These are phyloP conservation scores for Oreochromis tanganicae DNA, from an alignment of 2,113 vertebrate species.

Conservation along the genomic window DNA sequence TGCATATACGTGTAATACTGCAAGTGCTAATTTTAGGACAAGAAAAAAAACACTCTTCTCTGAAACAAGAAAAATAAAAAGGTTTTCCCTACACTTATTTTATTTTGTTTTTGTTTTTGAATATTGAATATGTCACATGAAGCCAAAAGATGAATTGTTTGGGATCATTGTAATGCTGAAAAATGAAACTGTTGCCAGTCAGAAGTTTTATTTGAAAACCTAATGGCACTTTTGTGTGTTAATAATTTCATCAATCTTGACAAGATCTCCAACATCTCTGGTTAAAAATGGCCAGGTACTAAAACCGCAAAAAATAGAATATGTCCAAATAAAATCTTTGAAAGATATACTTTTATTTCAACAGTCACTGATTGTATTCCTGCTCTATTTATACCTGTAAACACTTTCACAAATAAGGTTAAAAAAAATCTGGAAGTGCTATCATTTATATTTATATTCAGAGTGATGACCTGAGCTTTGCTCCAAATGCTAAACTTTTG, in stretches of 20 bases:
- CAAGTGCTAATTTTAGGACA: not conserved
- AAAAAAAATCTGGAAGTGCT: not conserved
- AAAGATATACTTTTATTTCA: not conserved
- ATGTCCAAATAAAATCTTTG: not conserved
- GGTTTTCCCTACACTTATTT: not conserved
- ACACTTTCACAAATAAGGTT: not conserved
- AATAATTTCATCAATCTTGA: not conserved
- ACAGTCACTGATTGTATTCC: not conserved
- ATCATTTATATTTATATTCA: not conserved
- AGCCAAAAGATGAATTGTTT: not conserved
- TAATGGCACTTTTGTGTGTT: not conserved
- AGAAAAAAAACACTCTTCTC: not conserved
- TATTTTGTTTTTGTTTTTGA: not conserved
- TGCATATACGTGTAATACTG: not conserved
- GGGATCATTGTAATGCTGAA: not conserved
- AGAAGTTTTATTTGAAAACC: not conserved
- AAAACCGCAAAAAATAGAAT: accelerated
- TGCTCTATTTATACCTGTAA: not conserved
- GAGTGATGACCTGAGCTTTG: not conserved
- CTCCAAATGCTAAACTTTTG: not conserved
- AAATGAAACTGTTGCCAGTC: not conserved
- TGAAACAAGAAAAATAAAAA: not conserved
- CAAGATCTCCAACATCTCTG: not conserved
- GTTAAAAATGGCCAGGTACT: not conserved
- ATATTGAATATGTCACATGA: accelerated